These are phyloP conservation scores for Eristalis arbustorum DNA, from an alignment of 2,888 invertebrate genomes.

Conservation along the genomic window DNA sequence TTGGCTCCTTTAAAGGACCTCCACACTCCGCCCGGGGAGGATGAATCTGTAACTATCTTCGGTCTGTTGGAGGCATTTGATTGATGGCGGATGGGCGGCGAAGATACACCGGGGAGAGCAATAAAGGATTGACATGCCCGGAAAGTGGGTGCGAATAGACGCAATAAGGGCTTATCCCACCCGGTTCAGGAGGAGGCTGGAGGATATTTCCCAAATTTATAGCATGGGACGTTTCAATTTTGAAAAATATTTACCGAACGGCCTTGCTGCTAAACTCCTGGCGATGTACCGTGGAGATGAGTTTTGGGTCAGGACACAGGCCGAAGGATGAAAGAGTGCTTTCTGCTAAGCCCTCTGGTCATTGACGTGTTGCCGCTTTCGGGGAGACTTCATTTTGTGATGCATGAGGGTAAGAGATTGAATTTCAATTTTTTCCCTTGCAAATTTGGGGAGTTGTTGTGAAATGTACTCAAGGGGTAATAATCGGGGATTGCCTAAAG, in stretches of 20 bases:
- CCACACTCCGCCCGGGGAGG: not conserved
- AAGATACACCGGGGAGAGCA: not conserved
- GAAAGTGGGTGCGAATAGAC: constrained; percentile 26
- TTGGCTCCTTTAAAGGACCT: not conserved
- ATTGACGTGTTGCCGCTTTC: not conserved
- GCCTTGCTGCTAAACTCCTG: not conserved
- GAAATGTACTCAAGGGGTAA: too few species aligned
- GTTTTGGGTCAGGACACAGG: not conserved
- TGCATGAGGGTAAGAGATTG: not conserved
- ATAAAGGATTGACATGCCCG: constrained; percentile 3
- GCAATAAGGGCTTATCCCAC: not conserved
- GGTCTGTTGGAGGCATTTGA: constrained; percentile 19
- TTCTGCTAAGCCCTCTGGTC: not conserved
- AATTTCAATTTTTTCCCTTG: too few species aligned
- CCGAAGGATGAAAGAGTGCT: not conserved
- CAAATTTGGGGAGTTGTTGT: too few species aligned
- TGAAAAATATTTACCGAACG: constrained; percentile 47
- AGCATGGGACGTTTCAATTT: constrained; percentile 33
- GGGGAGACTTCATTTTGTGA: not conserved
- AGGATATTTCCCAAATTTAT: constrained; percentile 28
- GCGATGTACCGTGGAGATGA: not conserved
- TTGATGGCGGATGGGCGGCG: constrained; percentile 41
- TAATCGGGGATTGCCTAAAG: too few species aligned
- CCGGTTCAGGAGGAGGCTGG: not conserved
- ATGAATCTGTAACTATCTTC: constrained; percentile 1